phyloP scores from a whole-genome alignment of 2,797 vertebrate genomes.

The Rhabdophis nuchalis region DNA sequence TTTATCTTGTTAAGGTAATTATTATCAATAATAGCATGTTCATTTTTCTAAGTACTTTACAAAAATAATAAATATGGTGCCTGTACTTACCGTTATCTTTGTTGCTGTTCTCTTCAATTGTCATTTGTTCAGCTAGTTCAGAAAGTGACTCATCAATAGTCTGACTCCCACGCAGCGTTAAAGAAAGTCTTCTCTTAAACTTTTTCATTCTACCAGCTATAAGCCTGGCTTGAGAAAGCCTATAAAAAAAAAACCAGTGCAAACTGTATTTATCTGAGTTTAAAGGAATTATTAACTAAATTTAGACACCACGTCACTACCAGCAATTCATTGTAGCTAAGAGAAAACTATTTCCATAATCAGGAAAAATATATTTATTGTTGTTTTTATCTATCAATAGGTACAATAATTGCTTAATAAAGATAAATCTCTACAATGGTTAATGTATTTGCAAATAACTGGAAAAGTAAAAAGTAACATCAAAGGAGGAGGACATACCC shows the following conservation, averaged over 20 bases:
- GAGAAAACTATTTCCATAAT: neutral
- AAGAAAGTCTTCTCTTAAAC: conserved; percentile 93
- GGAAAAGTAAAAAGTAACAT: neutral
- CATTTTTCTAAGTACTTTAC: neutral
- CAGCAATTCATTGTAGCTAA: neutral
- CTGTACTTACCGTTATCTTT: conserved; percentile 87
- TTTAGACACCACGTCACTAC: neutral
- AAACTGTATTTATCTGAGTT: neutral
- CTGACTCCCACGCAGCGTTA: conserved; percentile 94
- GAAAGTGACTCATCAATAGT: conserved; percentile 95
- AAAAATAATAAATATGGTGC: neutral
- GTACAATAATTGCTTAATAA: neutral
- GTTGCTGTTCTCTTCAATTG: conserved; percentile 93
- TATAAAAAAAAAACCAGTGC: conserved; percentile 55
- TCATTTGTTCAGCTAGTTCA: conserved; percentile 98
- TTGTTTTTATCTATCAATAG: neutral
- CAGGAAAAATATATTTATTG: neutral
- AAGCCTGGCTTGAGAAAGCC: conserved; percentile 80
- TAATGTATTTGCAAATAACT: neutral
- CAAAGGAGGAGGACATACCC: neutral
- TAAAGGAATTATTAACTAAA: neutral
- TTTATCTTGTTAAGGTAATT: neutral
- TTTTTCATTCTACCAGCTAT: conserved; percentile 93
- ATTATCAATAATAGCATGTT: neutral
- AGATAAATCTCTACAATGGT: neutral